phyloP scores from a whole-genome alignment of 2,113 vertebrate genomes.

The Cynocephalus volans region DNA sequence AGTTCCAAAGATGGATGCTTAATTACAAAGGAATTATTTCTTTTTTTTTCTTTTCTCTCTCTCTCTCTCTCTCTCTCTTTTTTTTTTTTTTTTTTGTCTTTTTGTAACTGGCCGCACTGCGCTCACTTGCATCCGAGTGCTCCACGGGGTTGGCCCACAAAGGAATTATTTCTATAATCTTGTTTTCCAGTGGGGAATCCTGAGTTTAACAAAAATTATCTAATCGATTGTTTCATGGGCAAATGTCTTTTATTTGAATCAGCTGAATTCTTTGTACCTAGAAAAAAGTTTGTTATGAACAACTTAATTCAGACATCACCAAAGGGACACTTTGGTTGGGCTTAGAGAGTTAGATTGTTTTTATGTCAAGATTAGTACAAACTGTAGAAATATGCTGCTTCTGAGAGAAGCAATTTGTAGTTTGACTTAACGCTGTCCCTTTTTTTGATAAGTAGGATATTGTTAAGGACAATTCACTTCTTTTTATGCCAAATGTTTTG shows the following conservation, averaged over 20 bases:
- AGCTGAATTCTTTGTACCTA: slow-evolving; percentile 10
- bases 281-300: slow-evolving; percentile 34
- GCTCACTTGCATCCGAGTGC: too few relatives aligned
- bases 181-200: slow-evolving; percentile 6
- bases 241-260: slow-evolving; percentile 55
- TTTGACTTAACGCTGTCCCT: slow-evolving; percentile 63
- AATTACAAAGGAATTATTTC: too few relatives aligned
- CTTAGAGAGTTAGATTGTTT: slow-evolving; percentile 18
- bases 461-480: slow-evolving; percentile 98
- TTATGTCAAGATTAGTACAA: too few relatives aligned
- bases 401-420: slow-evolving; percentile 57
- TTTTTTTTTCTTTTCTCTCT: too few relatives aligned
- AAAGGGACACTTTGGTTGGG: background rate
- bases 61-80: too few relatives aligned
- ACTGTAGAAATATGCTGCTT: slow-evolving; percentile 49
- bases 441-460: slow-evolving; percentile 92
- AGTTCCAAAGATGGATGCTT: background rate
- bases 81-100: too few relatives aligned
- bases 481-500: slow-evolving; percentile 99
- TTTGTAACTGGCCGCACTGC: too few relatives aligned
- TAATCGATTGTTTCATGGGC: slow-evolving; percentile 51
- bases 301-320: background rate
- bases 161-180: background rate
- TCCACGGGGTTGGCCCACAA: too few relatives aligned
- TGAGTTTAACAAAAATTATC: background rate